phyloP scores from a whole-genome alignment of 2,113 vertebrate species.

The Vicugna pacos region DNA sequence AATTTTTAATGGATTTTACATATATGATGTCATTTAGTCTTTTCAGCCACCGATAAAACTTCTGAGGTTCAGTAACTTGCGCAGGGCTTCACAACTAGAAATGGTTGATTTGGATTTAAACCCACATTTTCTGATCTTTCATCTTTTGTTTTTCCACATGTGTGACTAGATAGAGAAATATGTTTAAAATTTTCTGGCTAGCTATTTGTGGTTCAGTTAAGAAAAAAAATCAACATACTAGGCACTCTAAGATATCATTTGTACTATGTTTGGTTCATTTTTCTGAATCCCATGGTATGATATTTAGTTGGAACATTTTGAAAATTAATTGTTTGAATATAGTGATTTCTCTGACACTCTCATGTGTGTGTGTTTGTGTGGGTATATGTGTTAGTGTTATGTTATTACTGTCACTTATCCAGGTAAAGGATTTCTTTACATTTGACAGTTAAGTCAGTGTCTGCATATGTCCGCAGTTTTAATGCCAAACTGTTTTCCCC shows the following conservation, averaged over 20 bases:
- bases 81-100: background rate
- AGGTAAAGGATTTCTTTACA: background rate
- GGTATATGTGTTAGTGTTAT: background rate
- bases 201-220: constrained; percentile 19
- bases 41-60: background rate
- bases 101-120: constrained; percentile 38
- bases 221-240: background rate
- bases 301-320: background rate
- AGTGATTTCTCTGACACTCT: background rate
- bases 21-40: background rate
- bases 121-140: background rate
- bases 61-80: background rate
- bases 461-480: background rate
- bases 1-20: background rate
- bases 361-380: background rate
- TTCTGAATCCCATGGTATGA: background rate
- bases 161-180: constrained; percentile 34
- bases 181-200: background rate
- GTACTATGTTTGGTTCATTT: background rate
- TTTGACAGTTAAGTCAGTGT: background rate
- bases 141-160: constrained; percentile 15
- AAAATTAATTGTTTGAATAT: background rate
- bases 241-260: background rate
- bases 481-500: background rate
- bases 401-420: background rate